Base-by-base conservation (phyloP, 2,888 invertebrate species). In the Nomada hirtipes region DNA sequence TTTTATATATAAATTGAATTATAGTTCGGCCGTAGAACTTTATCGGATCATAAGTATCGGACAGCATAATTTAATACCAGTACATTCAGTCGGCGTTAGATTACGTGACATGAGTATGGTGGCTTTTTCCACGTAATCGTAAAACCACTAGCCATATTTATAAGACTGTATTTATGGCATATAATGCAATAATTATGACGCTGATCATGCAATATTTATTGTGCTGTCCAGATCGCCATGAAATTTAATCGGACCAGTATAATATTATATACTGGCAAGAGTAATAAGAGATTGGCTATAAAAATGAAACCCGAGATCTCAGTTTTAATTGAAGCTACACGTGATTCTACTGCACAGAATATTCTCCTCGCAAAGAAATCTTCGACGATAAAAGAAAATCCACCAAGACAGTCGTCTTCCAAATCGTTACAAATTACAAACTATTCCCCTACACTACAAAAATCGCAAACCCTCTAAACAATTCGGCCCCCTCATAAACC, bases 161-260 rank as follows among this genome's bases (percentile, higher is more conserved):
- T 71, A 82, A 76, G 53, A 42, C 44, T 74, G 82, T 86, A 85
- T 88, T 86, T 88, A 83, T 69, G 73, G 64, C 65, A 61, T 71
- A 74, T 76, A 84, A 67, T 73, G 20, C 26, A 59, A 59, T 76
- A 76, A 64, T 76, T 72, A 87, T 81, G 76, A 76, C 53, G 65
- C 67, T 73, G 65, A 71, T 65, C 85, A 55, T 63, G 64, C 69
- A 79, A 82, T 88, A 86, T 89, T 88, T 87, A 86, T 78, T 80
- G 61, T 53, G 76, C 70, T 74, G 65, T 72, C 72, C 74, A 55
- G 42, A 60, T 36, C 50, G 74, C 79, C 76, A 83, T 88, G 82
- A 86, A 88, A 86, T 86, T 88, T 89, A 88, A 88, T 87, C 87
- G 85, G 59, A 82, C 77, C 68, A 71, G 47, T 78, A 76, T 61